Evolutionary conservation across 2,113 vertebrate genomes (phyloP), one percentile per base, ranked within the genome.

Genomic region (Phasianus colchicus): DNA sequence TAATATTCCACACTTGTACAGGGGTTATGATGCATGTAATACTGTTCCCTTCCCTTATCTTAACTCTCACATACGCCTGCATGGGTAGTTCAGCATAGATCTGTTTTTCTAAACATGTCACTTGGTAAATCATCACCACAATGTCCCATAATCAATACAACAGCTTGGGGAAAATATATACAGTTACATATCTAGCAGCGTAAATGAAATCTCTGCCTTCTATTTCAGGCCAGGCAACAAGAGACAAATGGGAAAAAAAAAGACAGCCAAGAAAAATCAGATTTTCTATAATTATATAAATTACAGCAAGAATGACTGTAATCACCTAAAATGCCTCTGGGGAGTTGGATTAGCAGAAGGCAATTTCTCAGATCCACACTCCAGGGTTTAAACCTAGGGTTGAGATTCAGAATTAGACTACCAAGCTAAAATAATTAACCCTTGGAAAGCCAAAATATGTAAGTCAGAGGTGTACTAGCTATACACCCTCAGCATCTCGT

Each of bases 311-410:
- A 97, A 97, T 96, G 97, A 97, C 98, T 97, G 97, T 98, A 98
- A 98, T 97, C 97, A 95, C 96, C 97, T 97, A 96, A 98, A 96
- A 97, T 97, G 97, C 97, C 98, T 98, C 97, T 97, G 90, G 97
- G 97, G 97, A 98, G 89, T 87, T 97, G 96, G 97, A 97, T 98
- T 98, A 98, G 97, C 95, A 97, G 97, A 97, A 98, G 98, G 98
- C 97, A 98, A 98, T 98, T 98, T 98, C 98, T 98, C 97, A 98
- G 97, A 98, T 96, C 96, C 95, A 94, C 96, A 98, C 98, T 97
- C 97, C 80, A 93, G 97, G 97, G 97, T 97, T 96, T 96, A 97
- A 98, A 98, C 88, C 96, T 93, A 81, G 70, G 83, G 72, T 86
- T 97, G 96, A 92, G 94, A 92, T 93, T 95, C 83, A 91, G 89